Evolutionary conservation across 2,888 invertebrate species (phyloP).

Genomic region (Uropetala carovei): DNA sequence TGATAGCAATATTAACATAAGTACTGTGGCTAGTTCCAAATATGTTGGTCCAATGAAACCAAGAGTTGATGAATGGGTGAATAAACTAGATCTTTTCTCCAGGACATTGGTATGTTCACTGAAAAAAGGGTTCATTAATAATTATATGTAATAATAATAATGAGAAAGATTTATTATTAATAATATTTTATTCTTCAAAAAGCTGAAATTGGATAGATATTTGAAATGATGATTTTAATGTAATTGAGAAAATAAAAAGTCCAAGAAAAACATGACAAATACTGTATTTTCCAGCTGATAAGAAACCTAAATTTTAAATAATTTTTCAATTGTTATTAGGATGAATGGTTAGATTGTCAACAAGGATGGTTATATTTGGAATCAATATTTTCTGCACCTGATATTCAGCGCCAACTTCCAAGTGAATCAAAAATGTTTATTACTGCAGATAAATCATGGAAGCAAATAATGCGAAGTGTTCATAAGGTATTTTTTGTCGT

Average conservation of each 20-base stretch:
- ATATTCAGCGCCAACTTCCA: constrained; percentile 94
- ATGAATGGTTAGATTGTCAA: constrained; percentile 93
- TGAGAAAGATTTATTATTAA: no score
- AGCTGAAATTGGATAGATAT: not conserved
- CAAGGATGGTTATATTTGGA: constrained; percentile 96
- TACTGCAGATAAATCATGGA: constrained; percentile 92
- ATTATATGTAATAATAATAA: not conserved
- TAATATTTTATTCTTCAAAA: not conserved
- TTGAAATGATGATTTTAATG: not conserved
- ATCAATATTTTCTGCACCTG: constrained; percentile 95
- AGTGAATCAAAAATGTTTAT: constrained; percentile 92
- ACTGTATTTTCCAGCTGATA: no score
- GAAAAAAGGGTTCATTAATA: constrained; percentile 7
- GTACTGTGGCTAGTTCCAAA: constrained; percentile 91
- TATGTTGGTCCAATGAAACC: constrained; percentile 90
- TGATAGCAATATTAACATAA: constrained; percentile 90
- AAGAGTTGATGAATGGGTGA: constrained; percentile 89
- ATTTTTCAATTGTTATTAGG: constrained; percentile 76
- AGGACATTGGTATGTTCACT: constrained; percentile 83
- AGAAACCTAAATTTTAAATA: no score
- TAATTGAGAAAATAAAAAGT: no score
- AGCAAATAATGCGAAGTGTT: constrained; percentile 89
- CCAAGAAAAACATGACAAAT: no score
- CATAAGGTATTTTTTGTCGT: constrained; percentile 79
- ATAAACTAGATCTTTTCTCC: constrained; percentile 86